Conservation (phyloP, 1,140 invertebrate genomes). For the Copidosoma floridanum region DNA sequence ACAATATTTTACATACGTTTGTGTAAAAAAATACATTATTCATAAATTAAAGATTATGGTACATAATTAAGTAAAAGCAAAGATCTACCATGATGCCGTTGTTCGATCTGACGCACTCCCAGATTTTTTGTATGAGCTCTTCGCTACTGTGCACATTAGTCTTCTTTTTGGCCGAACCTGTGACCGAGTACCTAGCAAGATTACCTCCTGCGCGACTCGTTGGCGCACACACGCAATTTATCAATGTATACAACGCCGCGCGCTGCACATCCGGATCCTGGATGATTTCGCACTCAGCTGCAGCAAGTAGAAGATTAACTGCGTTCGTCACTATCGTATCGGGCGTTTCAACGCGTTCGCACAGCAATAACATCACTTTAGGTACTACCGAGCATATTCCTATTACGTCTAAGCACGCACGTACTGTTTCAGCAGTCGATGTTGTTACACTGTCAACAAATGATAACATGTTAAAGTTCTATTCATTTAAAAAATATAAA, state of each 20-base stretch:
- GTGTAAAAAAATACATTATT: slow-evolving; percentile 5
- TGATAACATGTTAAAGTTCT: too few species aligned
- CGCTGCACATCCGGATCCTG: slow-evolving; percentile 88
- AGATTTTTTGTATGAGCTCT: slow-evolving; percentile 85
- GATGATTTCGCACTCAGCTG: slow-evolving; percentile 87
- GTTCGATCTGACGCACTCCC: slow-evolving; percentile 89
- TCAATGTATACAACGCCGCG: slow-evolving; percentile 82
- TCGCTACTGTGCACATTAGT: slow-evolving; percentile 73
- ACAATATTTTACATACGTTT: not conserved
- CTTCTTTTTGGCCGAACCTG: slow-evolving; percentile 71
- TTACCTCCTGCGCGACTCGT: slow-evolving; percentile 70
- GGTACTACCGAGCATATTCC: slow-evolving; percentile 87
- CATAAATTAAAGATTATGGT: not conserved
- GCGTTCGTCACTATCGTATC: slow-evolving; percentile 73
- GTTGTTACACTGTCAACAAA: slow-evolving; percentile 44
- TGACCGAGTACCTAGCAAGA: slow-evolving; percentile 64
- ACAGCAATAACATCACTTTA: slow-evolving; percentile 78
- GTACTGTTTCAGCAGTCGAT: slow-evolving; percentile 80
- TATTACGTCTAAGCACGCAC: slow-evolving; percentile 85
- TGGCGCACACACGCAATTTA: slow-evolving; percentile 92
- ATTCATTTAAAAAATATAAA: slow-evolving; percentile 37
- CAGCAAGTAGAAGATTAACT: slow-evolving; percentile 75
- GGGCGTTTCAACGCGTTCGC: slow-evolving; percentile 74
- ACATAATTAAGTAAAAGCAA: slow-evolving; percentile 11
- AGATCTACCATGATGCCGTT: slow-evolving; percentile 90